These are phyloP conservation scores for Drosophila miranda DNA, from an alignment of 1,140 invertebrate genomes.

Conservation along the genomic window DNA sequence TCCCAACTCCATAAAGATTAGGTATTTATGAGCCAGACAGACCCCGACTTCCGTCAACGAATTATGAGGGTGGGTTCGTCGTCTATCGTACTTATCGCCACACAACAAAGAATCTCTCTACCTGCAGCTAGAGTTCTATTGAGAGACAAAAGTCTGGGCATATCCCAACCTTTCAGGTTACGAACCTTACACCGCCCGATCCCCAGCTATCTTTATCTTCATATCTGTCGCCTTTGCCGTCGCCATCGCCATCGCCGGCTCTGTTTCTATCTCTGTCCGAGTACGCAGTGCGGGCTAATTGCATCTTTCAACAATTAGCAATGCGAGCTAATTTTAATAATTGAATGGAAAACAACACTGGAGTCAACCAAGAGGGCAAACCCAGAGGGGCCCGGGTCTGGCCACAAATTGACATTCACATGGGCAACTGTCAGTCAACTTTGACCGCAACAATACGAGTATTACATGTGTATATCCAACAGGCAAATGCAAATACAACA, in stretches of 20 bases:
- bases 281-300: conserved; percentile 12
- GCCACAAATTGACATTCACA: conserved; percentile 56
- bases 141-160: conserved; percentile 11
- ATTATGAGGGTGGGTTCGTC: conserved; percentile 31
- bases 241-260: not conserved
- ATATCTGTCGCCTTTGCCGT: conserved; percentile 21
- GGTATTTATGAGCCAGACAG: conserved; percentile 34
- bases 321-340: conserved; percentile 56
- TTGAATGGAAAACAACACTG: conserved; percentile 58
- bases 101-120: conserved; percentile 23
- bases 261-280: conserved; percentile 15
- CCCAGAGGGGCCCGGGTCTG: conserved; percentile 9
- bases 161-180: not conserved
- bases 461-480: too few relatives aligned
- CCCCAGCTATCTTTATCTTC: conserved; percentile 22
- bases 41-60: conserved; percentile 40
- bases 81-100: conserved; percentile 10
- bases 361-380: conserved; percentile 13
- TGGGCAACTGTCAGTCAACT: conserved; percentile 66
- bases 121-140: conserved; percentile 18
- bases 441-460: conserved; percentile 61
- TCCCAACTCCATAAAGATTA: conserved; percentile 48
- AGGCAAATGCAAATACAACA: too few relatives aligned
- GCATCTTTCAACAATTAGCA: conserved; percentile 49
- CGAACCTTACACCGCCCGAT: conserved; percentile 6